Conservation (phyloP, 2,888 invertebrate species). For the Tachina grossa region DNA sequence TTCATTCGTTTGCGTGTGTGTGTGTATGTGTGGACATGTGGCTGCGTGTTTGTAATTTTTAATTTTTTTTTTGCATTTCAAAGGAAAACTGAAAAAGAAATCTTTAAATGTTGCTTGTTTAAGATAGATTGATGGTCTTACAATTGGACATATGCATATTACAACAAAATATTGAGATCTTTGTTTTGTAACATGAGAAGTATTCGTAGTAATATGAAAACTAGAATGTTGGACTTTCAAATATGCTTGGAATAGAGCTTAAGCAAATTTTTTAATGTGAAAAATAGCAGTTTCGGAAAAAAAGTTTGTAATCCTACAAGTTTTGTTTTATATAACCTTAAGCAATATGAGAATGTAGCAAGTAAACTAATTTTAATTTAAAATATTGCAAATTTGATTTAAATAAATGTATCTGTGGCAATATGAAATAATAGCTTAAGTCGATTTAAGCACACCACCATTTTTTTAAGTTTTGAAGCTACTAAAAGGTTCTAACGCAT, state of each 20-base stretch:
- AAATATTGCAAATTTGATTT: no score
- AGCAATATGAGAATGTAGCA: no score
- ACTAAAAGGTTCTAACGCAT: no score
- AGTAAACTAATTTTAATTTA: no score
- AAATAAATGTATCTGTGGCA: no score
- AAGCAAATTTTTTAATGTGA: no score
- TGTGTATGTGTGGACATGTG: neutral
- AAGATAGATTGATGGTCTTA: constrained; percentile 70
- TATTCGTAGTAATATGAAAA: neutral
- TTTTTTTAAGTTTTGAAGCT: no score
- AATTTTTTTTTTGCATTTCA: constrained; percentile 38
- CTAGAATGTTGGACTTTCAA: neutral
- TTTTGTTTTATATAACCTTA: no score
- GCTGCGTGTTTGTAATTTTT: constrained; percentile 13
- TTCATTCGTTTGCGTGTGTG: constrained; percentile 10
- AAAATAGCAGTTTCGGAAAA: no score
- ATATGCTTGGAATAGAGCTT: neutral
- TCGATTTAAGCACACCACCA: no score
- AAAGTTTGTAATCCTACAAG: no score
- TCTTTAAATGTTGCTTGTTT: constrained; percentile 69
- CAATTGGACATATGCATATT: constrained; percentile 72
- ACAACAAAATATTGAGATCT: constrained; percentile 65
- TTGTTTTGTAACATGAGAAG: constrained; percentile 55
- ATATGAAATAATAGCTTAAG: no score
- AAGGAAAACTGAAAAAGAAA: constrained; percentile 70